Evolutionary conservation across 2,888 invertebrate genomes (phyloP), one percentile per base, ranked within the genome.

Genomic region (Cheilosia variabilis): DNA sequence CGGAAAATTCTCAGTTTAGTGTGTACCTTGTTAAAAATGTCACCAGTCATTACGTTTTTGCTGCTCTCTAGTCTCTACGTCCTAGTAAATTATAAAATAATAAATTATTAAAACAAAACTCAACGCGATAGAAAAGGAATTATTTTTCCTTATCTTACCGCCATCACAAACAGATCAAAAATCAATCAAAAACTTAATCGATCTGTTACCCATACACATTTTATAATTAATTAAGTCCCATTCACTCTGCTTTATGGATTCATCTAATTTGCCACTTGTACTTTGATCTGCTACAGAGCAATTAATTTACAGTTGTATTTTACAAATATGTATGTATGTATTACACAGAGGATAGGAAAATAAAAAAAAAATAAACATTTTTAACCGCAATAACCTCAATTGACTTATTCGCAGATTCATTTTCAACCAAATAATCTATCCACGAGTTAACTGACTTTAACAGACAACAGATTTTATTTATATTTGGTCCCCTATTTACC

Each of bases 341-440:
- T 37, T 13, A 37, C 4, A 4, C 10, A 13, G 4, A 37, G 4
- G 37, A 37, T 13, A 13, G 37, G 3, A 13, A 37, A 37, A 37
- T 10, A 22, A 4, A 13, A 13, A 19, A 52, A 24, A 34, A 3
- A 50, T 22, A 50, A 22, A 24, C 6, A 13, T 4, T 5, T 60
- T 45, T 31, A 50, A 65, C 63, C 63, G 4, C 50, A 63, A 63
- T 50, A 47, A 47, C 31, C 50, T n/a, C 63, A 65, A 50, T 65
- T 65, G 22, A 65, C 63, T 65, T 34, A 65, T 65, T 65, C 50
- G 15, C 37, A 50, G 50, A 50, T 65, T 65, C 6, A 50, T 65
- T 65, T 65, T 37, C 34, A 50, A 27, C 22, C 62, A 50, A 50
- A 34, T 13, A 50, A 22, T 13, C 13, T 24, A 62, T 62, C 62